Evolutionary conservation across 2,113 vertebrate species (phyloP).

Genomic region (Australoheros scitulus): DNA sequence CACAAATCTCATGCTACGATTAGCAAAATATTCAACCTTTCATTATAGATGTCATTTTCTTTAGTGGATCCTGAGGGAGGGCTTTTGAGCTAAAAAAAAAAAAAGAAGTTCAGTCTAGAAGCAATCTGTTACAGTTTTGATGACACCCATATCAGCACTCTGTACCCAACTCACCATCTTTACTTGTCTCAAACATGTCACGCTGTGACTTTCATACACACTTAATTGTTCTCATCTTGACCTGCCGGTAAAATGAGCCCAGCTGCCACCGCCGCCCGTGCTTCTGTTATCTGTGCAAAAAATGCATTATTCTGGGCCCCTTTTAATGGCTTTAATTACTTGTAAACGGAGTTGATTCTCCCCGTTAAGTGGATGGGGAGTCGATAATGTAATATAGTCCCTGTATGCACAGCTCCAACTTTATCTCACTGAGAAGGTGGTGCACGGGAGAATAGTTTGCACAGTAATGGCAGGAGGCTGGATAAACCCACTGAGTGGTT

Average conservation of each 20-base stretch:
- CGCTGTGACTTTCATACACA: slow-evolving; percentile 59
- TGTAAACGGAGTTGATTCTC: slow-evolving; percentile 70
- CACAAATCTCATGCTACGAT: neutral
- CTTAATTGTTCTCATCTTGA: slow-evolving; percentile 76
- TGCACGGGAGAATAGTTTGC: slow-evolving; percentile 25
- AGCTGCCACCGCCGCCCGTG: slow-evolving; percentile 39
- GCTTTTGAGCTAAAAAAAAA: slow-evolving; percentile 8
- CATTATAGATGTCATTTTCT: neutral
- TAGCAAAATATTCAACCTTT: neutral
- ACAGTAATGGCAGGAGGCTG: neutral
- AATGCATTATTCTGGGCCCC: slow-evolving; percentile 65
- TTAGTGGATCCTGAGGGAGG: neutral
- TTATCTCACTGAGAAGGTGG: slow-evolving; percentile 41
- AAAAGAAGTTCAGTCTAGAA: slow-evolving; percentile 11
- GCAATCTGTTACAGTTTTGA: slow-evolving; percentile 22
- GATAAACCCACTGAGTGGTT: slow-evolving; percentile 43
- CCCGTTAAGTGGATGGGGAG: slow-evolving; percentile 67
- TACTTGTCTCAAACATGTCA: slow-evolving; percentile 33
- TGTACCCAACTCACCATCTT: slow-evolving; percentile 37
- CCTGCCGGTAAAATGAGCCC: slow-evolving; percentile 64
- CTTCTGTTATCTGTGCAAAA: slow-evolving; percentile 69
- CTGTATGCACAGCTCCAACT: slow-evolving; percentile 33
- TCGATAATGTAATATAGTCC: slow-evolving; percentile 65
- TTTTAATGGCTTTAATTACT: slow-evolving; percentile 79
- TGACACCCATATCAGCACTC: slow-evolving; percentile 43